These are phyloP conservation scores for Equus przewalskii DNA, from an alignment of 2,113 vertebrate genomes.

Conservation along the genomic window DNA sequence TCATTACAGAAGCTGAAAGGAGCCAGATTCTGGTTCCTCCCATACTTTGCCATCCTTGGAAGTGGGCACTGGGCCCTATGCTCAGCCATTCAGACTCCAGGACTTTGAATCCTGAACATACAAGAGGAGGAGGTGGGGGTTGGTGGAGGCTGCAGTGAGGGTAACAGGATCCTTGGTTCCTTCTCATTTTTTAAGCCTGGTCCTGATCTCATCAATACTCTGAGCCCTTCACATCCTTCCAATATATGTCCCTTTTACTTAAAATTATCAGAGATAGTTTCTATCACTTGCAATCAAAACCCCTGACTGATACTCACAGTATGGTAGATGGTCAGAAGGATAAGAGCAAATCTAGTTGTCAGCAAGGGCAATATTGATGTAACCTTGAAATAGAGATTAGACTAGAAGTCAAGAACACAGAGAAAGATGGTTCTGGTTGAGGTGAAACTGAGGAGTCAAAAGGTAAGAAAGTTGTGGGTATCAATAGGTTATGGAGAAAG, in stretches of 20 bases:
- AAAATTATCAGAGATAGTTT: constrained; percentile 22
- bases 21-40: neutral
- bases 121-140: neutral
- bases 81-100: neutral
- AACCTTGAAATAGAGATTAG: neutral
- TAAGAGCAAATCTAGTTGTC: neutral
- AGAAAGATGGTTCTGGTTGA: neutral
- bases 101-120: neutral
- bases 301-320: neutral
- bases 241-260: neutral
- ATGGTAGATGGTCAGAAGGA: neutral
- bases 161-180: neutral
- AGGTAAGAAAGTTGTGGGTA: neutral
- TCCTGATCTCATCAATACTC: neutral
- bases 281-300: constrained; percentile 18
- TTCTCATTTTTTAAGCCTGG: constrained; percentile 15
- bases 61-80: neutral
- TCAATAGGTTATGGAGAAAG: neutral
- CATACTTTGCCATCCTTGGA: neutral
- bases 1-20: neutral
- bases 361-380: neutral
- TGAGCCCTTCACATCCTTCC: neutral
- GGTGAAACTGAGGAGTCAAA: neutral
- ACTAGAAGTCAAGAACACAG: neutral
- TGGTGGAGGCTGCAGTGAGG: neutral